Evolutionary conservation across 2,888 invertebrate genomes (phyloP).

Genomic region (Leucozona laternaria): DNA sequence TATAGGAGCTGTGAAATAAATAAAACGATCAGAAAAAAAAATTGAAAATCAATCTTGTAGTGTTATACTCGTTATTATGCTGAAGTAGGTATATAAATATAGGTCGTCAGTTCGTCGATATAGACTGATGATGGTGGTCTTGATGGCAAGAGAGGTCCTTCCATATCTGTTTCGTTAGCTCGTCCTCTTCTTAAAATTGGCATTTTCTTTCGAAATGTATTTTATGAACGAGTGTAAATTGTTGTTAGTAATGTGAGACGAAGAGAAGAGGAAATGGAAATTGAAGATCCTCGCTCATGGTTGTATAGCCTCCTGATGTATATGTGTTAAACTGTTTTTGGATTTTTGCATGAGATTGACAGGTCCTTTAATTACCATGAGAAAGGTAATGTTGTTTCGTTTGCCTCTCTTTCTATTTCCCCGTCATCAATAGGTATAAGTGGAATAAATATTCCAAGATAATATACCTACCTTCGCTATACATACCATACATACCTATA

Average conservation of each 20-base stretch:
- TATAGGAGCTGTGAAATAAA: slow-evolving; percentile 36
- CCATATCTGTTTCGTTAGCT: slow-evolving; percentile 39
- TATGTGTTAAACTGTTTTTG: slow-evolving; percentile 42
- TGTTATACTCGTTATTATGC: slow-evolving; percentile 41
- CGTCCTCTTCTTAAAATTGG: slow-evolving; percentile 62
- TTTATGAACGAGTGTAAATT: slow-evolving; percentile 17
- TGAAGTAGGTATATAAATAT: slow-evolving; percentile 52
- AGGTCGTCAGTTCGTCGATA: slow-evolving; percentile 54
- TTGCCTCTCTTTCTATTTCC: neutral
- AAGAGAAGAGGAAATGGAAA: slow-evolving; percentile 52
- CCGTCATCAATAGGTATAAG: slow-evolving; percentile 13
- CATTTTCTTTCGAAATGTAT: slow-evolving; percentile 57
- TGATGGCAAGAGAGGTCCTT: slow-evolving; percentile 17
- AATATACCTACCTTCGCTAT: neutral
- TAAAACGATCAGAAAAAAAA: slow-evolving; percentile 23
- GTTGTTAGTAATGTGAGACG: neutral
- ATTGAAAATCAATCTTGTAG: slow-evolving; percentile 64
- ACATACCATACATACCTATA: neutral
- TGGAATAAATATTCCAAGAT: slow-evolving; percentile 32
- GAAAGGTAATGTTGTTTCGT: slow-evolving; percentile 34
- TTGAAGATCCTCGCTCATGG: slow-evolving; percentile 36
- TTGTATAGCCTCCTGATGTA: neutral
- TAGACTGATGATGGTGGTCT: slow-evolving; percentile 1
- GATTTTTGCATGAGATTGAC: slow-evolving; percentile 52
- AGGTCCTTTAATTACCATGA: slow-evolving; percentile 71